phyloP scores from a whole-genome alignment of 2,888 invertebrate species.

The Oasisia sp. region DNA sequence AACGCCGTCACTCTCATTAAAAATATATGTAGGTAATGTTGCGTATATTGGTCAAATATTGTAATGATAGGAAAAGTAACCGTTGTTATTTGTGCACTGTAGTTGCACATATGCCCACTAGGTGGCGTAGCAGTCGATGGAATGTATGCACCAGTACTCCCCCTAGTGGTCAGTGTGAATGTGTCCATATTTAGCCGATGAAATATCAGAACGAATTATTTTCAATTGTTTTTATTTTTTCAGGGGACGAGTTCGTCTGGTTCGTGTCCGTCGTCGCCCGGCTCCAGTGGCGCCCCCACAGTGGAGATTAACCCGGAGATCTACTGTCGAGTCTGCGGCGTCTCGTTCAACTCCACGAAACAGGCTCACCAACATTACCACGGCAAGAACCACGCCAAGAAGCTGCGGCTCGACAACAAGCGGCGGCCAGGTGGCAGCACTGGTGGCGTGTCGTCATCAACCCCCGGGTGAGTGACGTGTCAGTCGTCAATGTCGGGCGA shows the following conservation, averaged over 20 bases:
- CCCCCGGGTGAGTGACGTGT: not conserved
- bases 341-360: constrained; percentile 70
- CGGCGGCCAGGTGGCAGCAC: constrained; percentile 3
- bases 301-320: constrained; percentile 31
- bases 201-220: too few species aligned
- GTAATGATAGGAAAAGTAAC: not conserved
- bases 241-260: not conserved
- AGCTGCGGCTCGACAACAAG: not conserved
- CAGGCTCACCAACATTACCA: constrained; percentile 73
- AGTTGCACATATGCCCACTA: too few species aligned
- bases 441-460: not conserved
- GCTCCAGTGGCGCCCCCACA: not conserved
- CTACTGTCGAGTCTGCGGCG: constrained; percentile 70
- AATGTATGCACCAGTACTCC: too few species aligned
- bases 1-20: not conserved
- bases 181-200: too few species aligned
- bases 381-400: constrained; percentile 69
- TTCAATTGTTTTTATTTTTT: not conserved
- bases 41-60: not conserved
- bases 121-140: too few species aligned
- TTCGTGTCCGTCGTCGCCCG: not conserved
- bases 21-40: not conserved
- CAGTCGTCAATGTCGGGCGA: not conserved
- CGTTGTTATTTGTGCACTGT: too few species aligned
- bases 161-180: too few species aligned